Evolutionary conservation across 2,113 vertebrate genomes (phyloP).

Genomic region (Pholis gunnellus): DNA sequence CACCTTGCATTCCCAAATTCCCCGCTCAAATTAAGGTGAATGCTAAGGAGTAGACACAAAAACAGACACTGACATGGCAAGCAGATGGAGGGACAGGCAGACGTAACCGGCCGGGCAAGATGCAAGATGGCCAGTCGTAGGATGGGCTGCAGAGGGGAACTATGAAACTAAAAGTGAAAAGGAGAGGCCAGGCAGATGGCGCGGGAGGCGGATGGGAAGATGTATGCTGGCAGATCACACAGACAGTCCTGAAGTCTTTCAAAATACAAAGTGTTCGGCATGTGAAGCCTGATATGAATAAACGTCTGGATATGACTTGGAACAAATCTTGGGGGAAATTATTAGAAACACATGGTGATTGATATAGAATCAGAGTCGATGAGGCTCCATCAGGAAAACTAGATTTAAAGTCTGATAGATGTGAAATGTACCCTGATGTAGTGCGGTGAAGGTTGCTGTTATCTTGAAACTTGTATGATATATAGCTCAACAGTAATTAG

Average conservation of each 20-base stretch:
- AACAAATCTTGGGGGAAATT: neutral
- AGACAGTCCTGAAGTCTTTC: slow-evolving; percentile 39
- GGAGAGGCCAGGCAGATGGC: slow-evolving; percentile 64
- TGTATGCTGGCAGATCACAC: slow-evolving; percentile 49
- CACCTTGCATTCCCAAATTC: slow-evolving; percentile 57
- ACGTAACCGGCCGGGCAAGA: slow-evolving; percentile 35
- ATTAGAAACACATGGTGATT: neutral
- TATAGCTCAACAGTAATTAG: neutral
- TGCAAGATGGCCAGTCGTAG: slow-evolving; percentile 47
- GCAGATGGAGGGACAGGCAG: slow-evolving; percentile 48
- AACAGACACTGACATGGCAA: slow-evolving; percentile 40
- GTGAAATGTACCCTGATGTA: neutral
- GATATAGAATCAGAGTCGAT: neutral
- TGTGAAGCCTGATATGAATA: slow-evolving; percentile 15
- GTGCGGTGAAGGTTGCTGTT: neutral
- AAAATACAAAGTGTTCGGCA: slow-evolving; percentile 35
- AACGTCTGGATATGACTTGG: slow-evolving; percentile 17
- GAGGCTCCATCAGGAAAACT: neutral
- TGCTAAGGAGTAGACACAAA: slow-evolving; percentile 35
- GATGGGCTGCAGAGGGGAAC: slow-evolving; percentile 47
- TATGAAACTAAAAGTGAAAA: slow-evolving; percentile 56
- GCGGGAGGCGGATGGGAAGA: slow-evolving; percentile 58
- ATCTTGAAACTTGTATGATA: neutral
- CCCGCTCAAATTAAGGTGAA: slow-evolving; percentile 58
- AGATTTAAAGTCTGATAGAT: neutral